A percentile compares a stretch with the other conserved stretches of the same genome.
phyloP scores from a whole-genome alignment of 2,113 vertebrate species.

The Noturus placidus region DNA sequence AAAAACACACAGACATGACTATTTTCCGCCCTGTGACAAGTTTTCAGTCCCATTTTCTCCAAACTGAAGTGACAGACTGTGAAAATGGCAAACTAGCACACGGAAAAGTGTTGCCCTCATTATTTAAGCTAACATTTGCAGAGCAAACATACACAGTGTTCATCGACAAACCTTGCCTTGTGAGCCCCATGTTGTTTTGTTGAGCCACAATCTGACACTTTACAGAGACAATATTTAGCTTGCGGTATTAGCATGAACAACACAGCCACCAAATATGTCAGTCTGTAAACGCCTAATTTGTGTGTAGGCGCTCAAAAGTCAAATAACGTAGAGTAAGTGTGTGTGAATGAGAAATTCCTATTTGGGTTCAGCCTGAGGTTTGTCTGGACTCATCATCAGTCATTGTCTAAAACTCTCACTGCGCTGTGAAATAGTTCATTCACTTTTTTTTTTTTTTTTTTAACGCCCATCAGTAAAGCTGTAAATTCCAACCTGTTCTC shows the following conservation, averaged over 20 bases:
- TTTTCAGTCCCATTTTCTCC: slow-evolving; percentile 55
- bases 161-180: slow-evolving; percentile 61
- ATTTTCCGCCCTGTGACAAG: slow-evolving; percentile 35
- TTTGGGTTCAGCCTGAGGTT: slow-evolving; percentile 63
- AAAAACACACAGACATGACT: background rate
- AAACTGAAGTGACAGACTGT: slow-evolving; percentile 47
- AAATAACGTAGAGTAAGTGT: slow-evolving; percentile 45
- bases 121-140: slow-evolving; percentile 68
- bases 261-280: slow-evolving; percentile 59
- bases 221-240: slow-evolving; percentile 68
- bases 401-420: slow-evolving; percentile 57
- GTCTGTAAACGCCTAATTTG: slow-evolving; percentile 49
- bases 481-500: slow-evolving; percentile 49
- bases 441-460: too few relatives aligned
- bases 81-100: slow-evolving; percentile 45
- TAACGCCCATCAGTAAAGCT: slow-evolving; percentile 31
- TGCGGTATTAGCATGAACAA: slow-evolving; percentile 61
- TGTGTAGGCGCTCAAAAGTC: slow-evolving; percentile 13
- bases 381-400: slow-evolving; percentile 63
- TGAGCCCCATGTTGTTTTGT: slow-evolving; percentile 62
- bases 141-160: slow-evolving; percentile 61
- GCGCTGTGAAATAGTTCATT: slow-evolving; percentile 55
- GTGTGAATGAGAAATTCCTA: slow-evolving; percentile 63
- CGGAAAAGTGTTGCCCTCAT: slow-evolving; percentile 57
- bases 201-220: slow-evolving; percentile 53